phyloP scores from a whole-genome alignment of 2,113 vertebrate genomes.

The Leptosomus discolor region DNA sequence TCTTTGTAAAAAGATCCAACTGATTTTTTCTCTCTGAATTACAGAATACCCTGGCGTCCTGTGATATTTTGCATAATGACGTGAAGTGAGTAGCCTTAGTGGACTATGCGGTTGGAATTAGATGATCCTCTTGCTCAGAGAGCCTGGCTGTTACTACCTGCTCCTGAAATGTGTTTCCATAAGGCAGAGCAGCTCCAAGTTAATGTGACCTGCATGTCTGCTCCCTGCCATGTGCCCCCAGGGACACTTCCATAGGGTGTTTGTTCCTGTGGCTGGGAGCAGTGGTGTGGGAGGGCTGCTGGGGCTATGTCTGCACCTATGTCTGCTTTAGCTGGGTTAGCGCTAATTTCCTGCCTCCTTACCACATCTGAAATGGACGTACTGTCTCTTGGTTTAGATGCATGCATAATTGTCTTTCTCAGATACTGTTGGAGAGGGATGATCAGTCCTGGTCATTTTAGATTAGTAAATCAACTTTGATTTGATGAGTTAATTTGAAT shows the following conservation, averaged over 20 bases:
- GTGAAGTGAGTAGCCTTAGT: not conserved
- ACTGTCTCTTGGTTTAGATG: not conserved
- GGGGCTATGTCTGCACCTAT: accelerated
- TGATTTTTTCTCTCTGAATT: not conserved
- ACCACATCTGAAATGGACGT: not conserved
- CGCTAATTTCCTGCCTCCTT: not conserved
- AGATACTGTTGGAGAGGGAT: not conserved
- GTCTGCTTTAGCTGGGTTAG: not conserved
- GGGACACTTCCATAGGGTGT: not conserved
- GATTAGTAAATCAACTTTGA: not conserved
- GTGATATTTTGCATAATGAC: not conserved
- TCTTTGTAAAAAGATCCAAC: not conserved
- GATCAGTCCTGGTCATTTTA: not conserved
- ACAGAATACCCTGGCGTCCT: not conserved
- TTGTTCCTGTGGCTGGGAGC: not conserved
- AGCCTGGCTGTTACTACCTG: not conserved
- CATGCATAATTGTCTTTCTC: not conserved
- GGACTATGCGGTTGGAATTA: not conserved
- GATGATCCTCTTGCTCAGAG: not conserved
- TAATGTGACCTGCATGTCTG: not conserved
- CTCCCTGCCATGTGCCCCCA: accelerated
- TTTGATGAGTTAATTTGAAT: not conserved
- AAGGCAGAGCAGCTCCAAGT: not conserved
- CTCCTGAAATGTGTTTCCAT: not conserved
- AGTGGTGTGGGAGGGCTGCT: not conserved